phyloP scores from a whole-genome alignment of 2,113 vertebrate genomes.

The Gobius niger region DNA sequence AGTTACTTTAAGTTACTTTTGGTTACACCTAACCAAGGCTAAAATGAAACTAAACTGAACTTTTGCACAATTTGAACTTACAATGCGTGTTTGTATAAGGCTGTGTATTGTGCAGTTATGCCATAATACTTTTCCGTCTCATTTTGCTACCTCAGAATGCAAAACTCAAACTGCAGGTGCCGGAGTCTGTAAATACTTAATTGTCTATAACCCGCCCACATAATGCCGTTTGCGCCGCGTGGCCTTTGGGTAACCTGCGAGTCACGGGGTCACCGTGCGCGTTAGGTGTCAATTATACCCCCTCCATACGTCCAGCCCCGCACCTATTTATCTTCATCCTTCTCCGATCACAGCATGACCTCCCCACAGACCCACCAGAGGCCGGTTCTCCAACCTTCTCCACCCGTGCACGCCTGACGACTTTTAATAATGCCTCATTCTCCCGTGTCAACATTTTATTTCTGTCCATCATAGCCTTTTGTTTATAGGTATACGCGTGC shows the following conservation, averaged over 20 bases:
- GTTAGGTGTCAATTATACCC: conserved; percentile 78
- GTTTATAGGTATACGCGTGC: conserved; percentile 27
- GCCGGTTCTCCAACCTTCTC: conserved; percentile 34
- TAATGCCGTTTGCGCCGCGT: conserved; percentile 19
- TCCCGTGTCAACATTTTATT: conserved; percentile 54
- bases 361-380: conserved; percentile 55
- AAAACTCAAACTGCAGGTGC: background rate
- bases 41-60: too few relatives aligned
- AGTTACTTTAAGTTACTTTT: too few relatives aligned
- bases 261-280: conserved; percentile 67
- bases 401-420: conserved; percentile 36
- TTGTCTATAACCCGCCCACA: conserved; percentile 2
- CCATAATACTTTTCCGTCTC: background rate
- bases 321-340: conserved; percentile 80
- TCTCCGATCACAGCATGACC: conserved; percentile 67
- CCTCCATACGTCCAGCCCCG: conserved; percentile 56
- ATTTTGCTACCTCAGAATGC: background rate
- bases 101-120: too few relatives aligned
- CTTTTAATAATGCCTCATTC: conserved; percentile 56
- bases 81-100: too few relatives aligned
- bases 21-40: too few relatives aligned
- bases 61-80: too few relatives aligned
- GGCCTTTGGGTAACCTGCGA: conserved; percentile 54
- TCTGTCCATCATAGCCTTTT: conserved; percentile 47
- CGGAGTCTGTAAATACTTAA: conserved; percentile 15